Percentiles rank a stretch among this genome's conserved stretches.
phyloP scores from a whole-genome alignment of 2,797 vertebrate species.

The Acanthurus leucopareius region DNA sequence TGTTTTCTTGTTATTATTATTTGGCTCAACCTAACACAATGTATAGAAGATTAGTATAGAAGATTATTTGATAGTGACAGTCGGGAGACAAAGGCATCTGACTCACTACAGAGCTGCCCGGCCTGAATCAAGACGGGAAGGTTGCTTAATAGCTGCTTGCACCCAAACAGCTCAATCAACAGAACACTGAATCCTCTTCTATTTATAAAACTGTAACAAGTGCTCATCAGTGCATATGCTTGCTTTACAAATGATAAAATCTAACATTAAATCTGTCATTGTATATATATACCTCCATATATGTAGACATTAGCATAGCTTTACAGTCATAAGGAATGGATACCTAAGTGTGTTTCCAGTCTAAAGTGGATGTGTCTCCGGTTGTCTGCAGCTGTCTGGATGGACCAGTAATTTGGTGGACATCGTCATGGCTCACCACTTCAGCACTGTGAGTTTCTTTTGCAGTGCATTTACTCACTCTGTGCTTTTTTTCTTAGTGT shows the following conservation, averaged over 20 bases:
- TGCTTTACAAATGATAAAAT: neutral
- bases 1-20: neutral
- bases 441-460: conserved; percentile 92
- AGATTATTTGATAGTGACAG: neutral
- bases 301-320: neutral
- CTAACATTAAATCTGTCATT: neutral
- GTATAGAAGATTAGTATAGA: neutral
- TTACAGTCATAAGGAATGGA: neutral
- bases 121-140: neutral
- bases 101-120: neutral
- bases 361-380: conserved; percentile 21
- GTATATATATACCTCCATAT: neutral
- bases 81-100: neutral
- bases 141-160: neutral
- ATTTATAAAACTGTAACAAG: neutral
- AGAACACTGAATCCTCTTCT: neutral
- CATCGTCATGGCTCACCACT: conserved; percentile 95
- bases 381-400: conserved; percentile 90
- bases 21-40: neutral
- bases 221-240: neutral
- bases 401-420: conserved; percentile 97
- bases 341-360: neutral
- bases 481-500: neutral
- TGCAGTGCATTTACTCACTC: neutral
- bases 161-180: neutral